Evolutionary conservation across 2,797 vertebrate species (phyloP).

Genomic region (Phoeniculus purpureus): DNA sequence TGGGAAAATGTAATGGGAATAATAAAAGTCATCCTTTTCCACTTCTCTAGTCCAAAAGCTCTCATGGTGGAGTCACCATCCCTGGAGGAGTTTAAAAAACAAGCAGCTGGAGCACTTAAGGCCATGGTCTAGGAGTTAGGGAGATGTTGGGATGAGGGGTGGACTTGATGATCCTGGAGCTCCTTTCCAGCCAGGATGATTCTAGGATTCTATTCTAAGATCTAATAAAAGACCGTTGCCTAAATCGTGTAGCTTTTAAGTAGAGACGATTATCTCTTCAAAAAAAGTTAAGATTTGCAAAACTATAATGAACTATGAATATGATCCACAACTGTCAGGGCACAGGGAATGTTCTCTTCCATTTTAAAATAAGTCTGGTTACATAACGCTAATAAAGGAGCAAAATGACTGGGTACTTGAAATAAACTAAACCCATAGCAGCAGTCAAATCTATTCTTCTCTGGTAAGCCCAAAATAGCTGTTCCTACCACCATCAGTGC

Average conservation of each 20-base stretch:
- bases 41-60: not conserved
- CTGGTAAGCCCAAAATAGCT: not conserved
- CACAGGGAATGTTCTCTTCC: not conserved
- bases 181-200: no score
- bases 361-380: not conserved
- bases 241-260: not conserved
- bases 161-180: no score
- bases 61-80: not conserved
- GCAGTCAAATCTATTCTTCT: not conserved
- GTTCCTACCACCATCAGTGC: not conserved
- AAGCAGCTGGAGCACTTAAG: no score
- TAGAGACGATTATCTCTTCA: not conserved
- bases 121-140: no score
- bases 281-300: not conserved
- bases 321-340: not conserved
- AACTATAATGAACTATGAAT: not conserved
- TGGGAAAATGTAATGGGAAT: not conserved
- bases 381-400: not conserved
- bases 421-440: not conserved
- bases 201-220: no score
- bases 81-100: no score
- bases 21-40: not conserved
- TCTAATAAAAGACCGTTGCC: not conserved
- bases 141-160: no score
- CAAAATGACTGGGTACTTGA: not conserved